Base-by-base conservation (phyloP, 2,888 invertebrate genomes). In the Ypsolopha scabrella region DNA sequence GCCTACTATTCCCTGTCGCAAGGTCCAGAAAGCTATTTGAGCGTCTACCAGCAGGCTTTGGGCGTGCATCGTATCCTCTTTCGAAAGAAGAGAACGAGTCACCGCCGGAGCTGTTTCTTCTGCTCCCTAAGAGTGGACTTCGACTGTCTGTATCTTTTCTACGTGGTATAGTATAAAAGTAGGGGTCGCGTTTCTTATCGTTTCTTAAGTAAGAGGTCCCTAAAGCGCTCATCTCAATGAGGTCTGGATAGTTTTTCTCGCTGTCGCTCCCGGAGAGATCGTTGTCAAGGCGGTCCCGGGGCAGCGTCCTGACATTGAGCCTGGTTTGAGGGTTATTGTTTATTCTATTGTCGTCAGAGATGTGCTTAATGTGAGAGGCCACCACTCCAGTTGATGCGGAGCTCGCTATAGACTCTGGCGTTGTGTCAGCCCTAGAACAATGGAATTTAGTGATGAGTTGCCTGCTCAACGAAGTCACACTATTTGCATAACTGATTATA, bases 11-110 rank as follows among this genome's bases (percentile, higher is more conserved):
- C 41, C 81, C 89, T 45, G 88, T 83, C 1, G 89, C 86, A 55
- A 93, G 80, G 72, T 92, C 93, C 60, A 92, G 78, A 73, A 91
- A 92, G 74, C 93, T 93, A 69, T 89, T 92, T 3, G 92, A 91
- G 46, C 90, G 86, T 60, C 88, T 87, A 50, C 85, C 82, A 51
- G 75, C 68, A 60, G 80, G 60, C 69, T 70, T 52, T 66, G 64
- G 64, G 39, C 70, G 70, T 52, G 58, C 57, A 43, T 85, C 83
- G 56, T 75, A 80, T 33, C 65, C 61, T 59, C 71, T 73, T 53
- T 83, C 85, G 46, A 75, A 68, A 57, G 75, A 78, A 49, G 79
- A 86, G 53, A 87, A 87, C 37, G 90, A 90, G 63, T 91, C 91
- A 0, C 90, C 91, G 24, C 91, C 91, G 55, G 92, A 92, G 67